Base-by-base conservation (phyloP, 2,113 vertebrate species). In the Calonectris borealis region DNA sequence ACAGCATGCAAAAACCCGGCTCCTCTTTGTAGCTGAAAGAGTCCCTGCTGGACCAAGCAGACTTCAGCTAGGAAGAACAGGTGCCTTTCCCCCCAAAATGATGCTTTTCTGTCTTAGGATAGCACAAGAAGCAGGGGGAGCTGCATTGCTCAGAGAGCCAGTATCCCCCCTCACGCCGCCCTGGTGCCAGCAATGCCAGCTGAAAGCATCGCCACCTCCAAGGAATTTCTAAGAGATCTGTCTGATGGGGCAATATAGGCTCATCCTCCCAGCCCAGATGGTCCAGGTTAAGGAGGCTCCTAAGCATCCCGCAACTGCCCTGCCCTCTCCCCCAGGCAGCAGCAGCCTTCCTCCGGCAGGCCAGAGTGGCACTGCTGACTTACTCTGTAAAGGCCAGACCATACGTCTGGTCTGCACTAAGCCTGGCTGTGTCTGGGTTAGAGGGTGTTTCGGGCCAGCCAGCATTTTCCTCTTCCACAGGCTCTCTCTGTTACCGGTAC, bases 161-260 rank as follows among this genome's bases (percentile, higher is more conserved):
- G 5, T 1, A 0, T 49, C 8, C 18, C 11, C 19, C 7, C 22
- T 42, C 14, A 31, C 0, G 2, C 13, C 0, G 0, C 46, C 32
- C 42, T 22, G 17, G 4, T 46, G 49, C 38, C 20, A 16, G 31
- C 22, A 64, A 38, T 12, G 22, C 16, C 40, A 83, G 20, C 17
- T 16, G 29, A 52, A 82, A 69, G 9, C 13, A 42, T 3, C 1
- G 0, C 26, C 73, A 64, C 29, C 15, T 66, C 60, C 1, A 3
- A 68, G 42, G 32, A 78, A 13, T 13, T 58, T 25, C 21, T 1
- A 6, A 32, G 86, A 40, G 6, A 5, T 90, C 57, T 46, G 13
- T 34, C 65, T 79, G 22, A 17, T 32, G 13, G 10, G 10, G 13
- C 13, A 61, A 4, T 17, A 26, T 3, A 6, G 61, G 27, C 7